These are phyloP conservation scores for Abscondita cerata DNA, from an alignment of 2,888 invertebrate genomes.

Conservation along the genomic window DNA sequence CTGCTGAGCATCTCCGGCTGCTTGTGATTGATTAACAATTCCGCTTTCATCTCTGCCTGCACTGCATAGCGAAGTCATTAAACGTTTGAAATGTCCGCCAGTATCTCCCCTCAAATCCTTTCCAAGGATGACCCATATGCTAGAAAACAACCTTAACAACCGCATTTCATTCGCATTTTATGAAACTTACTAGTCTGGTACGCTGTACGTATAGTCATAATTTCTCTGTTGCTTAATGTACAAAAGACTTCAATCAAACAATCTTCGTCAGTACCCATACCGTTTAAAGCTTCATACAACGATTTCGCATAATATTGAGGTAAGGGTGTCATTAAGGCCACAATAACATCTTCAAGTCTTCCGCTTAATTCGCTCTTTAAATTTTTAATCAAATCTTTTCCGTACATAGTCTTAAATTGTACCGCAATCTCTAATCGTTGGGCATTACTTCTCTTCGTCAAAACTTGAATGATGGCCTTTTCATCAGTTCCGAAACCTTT, in stretches of 20 bases:
- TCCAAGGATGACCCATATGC: conserved; percentile 80
- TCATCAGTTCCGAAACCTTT: conserved; percentile 94
- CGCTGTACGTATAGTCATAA: conserved; percentile 77
- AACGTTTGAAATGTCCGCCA: conserved; percentile 88
- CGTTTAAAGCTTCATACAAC: conserved; percentile 82
- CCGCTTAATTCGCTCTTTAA: conserved; percentile 89
- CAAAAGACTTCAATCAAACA: conserved; percentile 89
- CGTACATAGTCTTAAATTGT: conserved; percentile 86
- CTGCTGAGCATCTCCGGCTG: conserved; percentile 82
- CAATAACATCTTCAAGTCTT: conserved; percentile 82
- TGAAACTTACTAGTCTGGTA: conserved; percentile 76
- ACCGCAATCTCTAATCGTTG: conserved; percentile 85
- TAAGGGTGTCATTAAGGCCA: conserved; percentile 85
- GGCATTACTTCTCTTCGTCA: conserved; percentile 81
- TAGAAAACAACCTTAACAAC: conserved; percentile 58
- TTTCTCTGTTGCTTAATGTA: conserved; percentile 85
- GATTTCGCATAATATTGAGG: conserved; percentile 86
- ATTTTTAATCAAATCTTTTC: conserved; percentile 84
- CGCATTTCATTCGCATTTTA: too few relatives aligned
- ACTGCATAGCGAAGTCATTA: conserved; percentile 85
- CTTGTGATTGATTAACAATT: conserved; percentile 72
- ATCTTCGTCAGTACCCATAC: conserved; percentile 85
- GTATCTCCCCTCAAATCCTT: conserved; percentile 87
- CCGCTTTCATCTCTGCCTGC: conserved; percentile 84
- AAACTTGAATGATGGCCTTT: conserved; percentile 83